phyloP scores from a whole-genome alignment of 2,113 vertebrate genomes.

The Nycticorax nycticorax region DNA sequence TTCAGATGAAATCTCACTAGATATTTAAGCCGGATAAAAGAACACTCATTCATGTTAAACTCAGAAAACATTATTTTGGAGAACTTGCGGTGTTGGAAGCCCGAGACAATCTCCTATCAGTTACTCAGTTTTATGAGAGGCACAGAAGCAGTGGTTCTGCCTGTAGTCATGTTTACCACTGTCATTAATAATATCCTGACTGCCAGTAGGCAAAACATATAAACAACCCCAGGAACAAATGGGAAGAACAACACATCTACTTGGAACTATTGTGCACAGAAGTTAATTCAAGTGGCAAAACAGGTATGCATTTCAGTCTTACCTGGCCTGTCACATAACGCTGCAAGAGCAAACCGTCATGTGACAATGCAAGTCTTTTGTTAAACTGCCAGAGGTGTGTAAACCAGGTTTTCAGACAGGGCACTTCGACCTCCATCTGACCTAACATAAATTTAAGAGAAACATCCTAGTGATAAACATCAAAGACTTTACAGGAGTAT shows the following conservation, averaged over 20 bases:
- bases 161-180: background rate
- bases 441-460: slow-evolving; percentile 5
- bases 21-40: background rate
- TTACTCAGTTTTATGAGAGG: background rate
- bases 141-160: background rate
- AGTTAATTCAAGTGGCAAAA: background rate
- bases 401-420: background rate
- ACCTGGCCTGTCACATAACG: background rate
- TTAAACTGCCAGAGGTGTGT: background rate
- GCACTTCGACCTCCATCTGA: background rate
- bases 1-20: background rate
- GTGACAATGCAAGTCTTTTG: background rate
- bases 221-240: background rate
- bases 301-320: background rate
- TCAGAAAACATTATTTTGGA: background rate
- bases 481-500: background rate
- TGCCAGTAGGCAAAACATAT: background rate
- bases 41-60: background rate
- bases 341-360: background rate
- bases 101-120: background rate
- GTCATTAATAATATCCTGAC: background rate
- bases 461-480: slow-evolving; percentile 15
- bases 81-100: background rate
- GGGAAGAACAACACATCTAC: background rate
- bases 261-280: background rate